Percentiles rank a stretch among this genome's conserved stretches.
Evolutionary conservation across 2,888 invertebrate genomes (phyloP).

Genomic region (Drosophila anomelani): DNA sequence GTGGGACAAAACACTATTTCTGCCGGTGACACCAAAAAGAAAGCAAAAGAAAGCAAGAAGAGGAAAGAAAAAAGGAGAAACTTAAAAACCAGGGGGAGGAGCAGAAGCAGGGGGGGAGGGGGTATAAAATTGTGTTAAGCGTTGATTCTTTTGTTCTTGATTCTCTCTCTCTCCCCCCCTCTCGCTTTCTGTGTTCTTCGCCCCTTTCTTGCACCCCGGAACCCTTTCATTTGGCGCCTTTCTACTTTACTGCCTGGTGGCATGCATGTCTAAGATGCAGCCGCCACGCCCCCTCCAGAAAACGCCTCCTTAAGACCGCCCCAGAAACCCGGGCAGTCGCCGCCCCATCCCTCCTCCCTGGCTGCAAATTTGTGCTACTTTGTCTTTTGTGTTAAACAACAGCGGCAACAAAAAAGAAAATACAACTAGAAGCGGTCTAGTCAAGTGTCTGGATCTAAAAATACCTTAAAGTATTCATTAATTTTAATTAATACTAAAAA

Average conservation of each 20-base stretch:
- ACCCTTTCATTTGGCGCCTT: conserved; percentile 74
- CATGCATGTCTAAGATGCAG: conserved; percentile 68
- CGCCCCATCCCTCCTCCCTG: conserved; percentile 25
- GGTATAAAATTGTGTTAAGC: conserved; percentile 73
- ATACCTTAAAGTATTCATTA: conserved; percentile 4
- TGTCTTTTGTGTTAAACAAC: conserved; percentile 78
- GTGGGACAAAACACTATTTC: conserved; percentile 48
- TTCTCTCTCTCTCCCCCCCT: conserved; percentile 17
- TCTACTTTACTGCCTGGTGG: conserved; percentile 65
- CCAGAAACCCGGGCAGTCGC: neutral
- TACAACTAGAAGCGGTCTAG: neutral
- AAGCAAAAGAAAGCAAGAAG: neutral
- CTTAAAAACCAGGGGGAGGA: conserved; percentile 14
- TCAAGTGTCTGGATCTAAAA: neutral
- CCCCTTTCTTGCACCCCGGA: conserved; percentile 23
- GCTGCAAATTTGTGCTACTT: conserved; percentile 78
- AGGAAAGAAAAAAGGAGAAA: neutral
- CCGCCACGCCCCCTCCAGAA: neutral
- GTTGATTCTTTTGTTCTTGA: conserved; percentile 79
- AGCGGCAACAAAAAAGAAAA: conserved; percentile 35
- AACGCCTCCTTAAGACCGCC: neutral
- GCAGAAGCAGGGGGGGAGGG: conserved; percentile 1
- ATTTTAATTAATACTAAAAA: neutral
- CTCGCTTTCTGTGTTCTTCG: conserved; percentile 3
- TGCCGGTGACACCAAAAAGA: conserved; percentile 46